These are phyloP conservation scores for Dryobota labecula DNA, from an alignment of 2,888 invertebrate genomes.

Conservation along the genomic window DNA sequence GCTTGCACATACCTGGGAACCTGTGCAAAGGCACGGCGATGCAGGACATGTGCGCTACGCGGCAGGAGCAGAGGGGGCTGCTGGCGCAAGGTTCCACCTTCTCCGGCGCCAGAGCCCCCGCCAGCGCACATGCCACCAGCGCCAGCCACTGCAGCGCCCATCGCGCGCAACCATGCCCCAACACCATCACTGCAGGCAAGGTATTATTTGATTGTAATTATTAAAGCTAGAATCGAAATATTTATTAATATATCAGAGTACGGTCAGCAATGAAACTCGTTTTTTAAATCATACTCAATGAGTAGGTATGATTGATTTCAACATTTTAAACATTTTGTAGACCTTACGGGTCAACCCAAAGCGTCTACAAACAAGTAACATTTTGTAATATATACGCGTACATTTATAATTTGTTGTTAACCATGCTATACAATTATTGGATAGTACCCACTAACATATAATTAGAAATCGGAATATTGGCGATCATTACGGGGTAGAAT, in stretches of 20 bases:
- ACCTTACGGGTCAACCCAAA: no score
- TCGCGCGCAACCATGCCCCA: conserved; percentile 82
- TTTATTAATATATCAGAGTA: background rate
- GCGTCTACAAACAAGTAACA: no score
- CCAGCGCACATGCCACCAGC: conserved; percentile 85
- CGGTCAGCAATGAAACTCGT: background rate
- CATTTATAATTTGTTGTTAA: no score
- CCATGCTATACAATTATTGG: no score
- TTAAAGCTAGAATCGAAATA: background rate
- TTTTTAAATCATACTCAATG: background rate
- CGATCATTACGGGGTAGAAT: no score
- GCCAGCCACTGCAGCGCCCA: conserved; percentile 84
- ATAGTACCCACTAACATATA: no score
- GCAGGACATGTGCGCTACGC: conserved; percentile 92
- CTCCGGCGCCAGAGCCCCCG: conserved; percentile 83
- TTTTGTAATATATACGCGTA: no score
- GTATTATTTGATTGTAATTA: background rate
- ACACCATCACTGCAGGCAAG: conserved; percentile 84
- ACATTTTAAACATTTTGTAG: no score
- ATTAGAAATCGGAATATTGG: no score
- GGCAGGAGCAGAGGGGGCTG: conserved; percentile 93
- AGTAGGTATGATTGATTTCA: no score
- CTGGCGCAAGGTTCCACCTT: conserved; percentile 91
- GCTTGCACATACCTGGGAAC: conserved; percentile 91
- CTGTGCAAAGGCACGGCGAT: conserved; percentile 93